Evolutionary conservation across 2,113 vertebrate species (phyloP), one percentile per base, ranked within the genome.

Genomic region (Leuciscus idus): DNA sequence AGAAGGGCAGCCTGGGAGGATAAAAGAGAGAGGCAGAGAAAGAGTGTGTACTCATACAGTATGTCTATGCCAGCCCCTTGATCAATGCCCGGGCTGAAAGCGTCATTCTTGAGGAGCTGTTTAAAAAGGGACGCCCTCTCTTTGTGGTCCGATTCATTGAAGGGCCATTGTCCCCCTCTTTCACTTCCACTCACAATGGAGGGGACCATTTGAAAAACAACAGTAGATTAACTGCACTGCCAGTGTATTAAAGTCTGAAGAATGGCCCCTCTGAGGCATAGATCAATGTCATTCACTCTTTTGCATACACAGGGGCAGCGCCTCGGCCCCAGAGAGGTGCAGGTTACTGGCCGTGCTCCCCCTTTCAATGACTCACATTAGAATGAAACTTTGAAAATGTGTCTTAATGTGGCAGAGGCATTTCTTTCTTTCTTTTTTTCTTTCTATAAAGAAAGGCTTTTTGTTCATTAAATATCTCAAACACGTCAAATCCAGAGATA

Each of bases 211-310:
- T 91, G 91, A 87, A 91, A 91, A 89, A 91, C 91, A 91, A 90
- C 91, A 90, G 91, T 90, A 91, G 92, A 92, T 92, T 92, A 92
- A 92, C 91, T 92, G 90, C 85, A 84, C 89, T 90, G 89, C 90
- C 91, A 92, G 90, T 92, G 88, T 90, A 92, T 92, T 92, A 92
- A 92, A 86, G 46, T 87, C 85, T 90, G 84, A 92, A 91, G 88
- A 91, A 91, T 89, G 73, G 85, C 81, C 81, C 76, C 86, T 88
- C 84, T 26, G 84, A 89, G 90, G 83, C 91, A 87, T 81, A 88
- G 85, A 88, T 88, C 88, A 89, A 86, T 89, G 91, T 88, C 87
- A 89, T 87, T 90, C 86, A 88, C 73, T 88, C 87, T 77, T 90
- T 89, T 88, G 89, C 91, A 87, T 89, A 82, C 90, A 90, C 83